Conservation (phyloP, 1,140 invertebrate species). For the Drosophila pruinosa region DNA sequence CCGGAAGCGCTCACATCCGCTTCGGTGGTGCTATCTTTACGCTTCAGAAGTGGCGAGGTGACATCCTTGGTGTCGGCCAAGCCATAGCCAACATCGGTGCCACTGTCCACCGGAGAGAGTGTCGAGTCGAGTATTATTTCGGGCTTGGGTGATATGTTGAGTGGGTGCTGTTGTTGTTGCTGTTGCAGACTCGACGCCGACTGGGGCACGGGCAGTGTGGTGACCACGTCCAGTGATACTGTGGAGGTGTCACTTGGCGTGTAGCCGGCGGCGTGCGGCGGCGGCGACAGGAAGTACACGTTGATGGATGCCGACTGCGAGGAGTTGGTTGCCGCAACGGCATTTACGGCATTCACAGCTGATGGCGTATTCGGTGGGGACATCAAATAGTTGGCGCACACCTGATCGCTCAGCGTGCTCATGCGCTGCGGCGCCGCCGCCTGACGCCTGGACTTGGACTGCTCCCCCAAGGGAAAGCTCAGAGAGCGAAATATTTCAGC, state of each 20-base stretch:
- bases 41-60: conserved; percentile 73
- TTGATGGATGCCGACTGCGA: conserved; percentile 67
- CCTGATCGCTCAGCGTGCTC: conserved; percentile 80
- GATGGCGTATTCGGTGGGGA: conserved; percentile 80
- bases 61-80: conserved; percentile 66
- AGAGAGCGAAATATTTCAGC: conserved; percentile 79
- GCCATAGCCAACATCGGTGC: conserved; percentile 19
- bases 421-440: conserved; percentile 58
- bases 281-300: conserved; percentile 81
- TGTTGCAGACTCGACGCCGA: conserved; percentile 4
- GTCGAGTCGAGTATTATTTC: conserved; percentile 82
- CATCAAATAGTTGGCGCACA: conserved; percentile 74
- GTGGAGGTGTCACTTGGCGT: conserved; percentile 73
- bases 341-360: conserved; percentile 3
- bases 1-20: conserved; percentile 61
- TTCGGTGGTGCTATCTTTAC: conserved; percentile 65
- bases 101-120: conserved; percentile 68
- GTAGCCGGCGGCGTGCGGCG: conserved; percentile 66
- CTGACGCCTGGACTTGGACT: conserved; percentile 20
- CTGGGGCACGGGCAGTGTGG: conserved; percentile 64
- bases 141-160: conserved; percentile 74
- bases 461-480: conserved; percentile 71
- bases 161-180: conserved; percentile 22
- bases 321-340: conserved; percentile 21
- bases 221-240: conserved; percentile 76